Evolutionary conservation across 1,140 invertebrate genomes (phyloP), one percentile per base, ranked within the genome.

Genomic region (Anagrus nilaparvatae): DNA sequence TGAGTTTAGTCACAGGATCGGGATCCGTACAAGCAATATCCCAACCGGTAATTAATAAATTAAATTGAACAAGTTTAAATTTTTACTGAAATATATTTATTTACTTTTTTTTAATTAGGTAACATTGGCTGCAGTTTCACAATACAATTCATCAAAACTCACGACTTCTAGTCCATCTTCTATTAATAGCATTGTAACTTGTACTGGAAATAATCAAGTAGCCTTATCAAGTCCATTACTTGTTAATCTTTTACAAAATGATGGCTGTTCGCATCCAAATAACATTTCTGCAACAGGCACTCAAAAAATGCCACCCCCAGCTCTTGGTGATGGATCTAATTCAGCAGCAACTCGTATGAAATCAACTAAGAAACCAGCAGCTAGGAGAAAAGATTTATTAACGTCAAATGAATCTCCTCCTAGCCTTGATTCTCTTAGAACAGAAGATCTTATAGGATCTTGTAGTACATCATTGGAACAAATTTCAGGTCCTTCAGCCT

Each of bases 211-310:
- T 54, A 73, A 58, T 63, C 67, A 76, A 52, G 75, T 82, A 23
- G 81, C 81, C 16, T 74, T 87, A 52, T 86, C 87, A 43, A 91
- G 87, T 62, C 89, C 89, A n/a, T 65, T 94, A 38, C 70, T 94
- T 30, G 89, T 94, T 3, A 95, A 94, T 68, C 66, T 94, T 40
- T 68, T 94, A 49, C 88, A 93, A 70, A 92, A 87, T 58, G 87
- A 91, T 55, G 81, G 79, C 35, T 65, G 72, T 5, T 53, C 69
- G 21, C 71, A 71, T 59, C 51, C 71, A 19, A 29, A 25, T 14
- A 14, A 5, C 29, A 5, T 5, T n/a, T 7, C 7, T 5, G 7
- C 8, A 30, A 10, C 8, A 10, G 7, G n/a, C n/a, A n/a, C n/a
- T 44, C 66, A 54, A 18, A 75, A 73, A 50, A 70, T 69, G 53